phyloP scores from a whole-genome alignment of 2,797 vertebrate species.

The Propithecus deckenii region DNA sequence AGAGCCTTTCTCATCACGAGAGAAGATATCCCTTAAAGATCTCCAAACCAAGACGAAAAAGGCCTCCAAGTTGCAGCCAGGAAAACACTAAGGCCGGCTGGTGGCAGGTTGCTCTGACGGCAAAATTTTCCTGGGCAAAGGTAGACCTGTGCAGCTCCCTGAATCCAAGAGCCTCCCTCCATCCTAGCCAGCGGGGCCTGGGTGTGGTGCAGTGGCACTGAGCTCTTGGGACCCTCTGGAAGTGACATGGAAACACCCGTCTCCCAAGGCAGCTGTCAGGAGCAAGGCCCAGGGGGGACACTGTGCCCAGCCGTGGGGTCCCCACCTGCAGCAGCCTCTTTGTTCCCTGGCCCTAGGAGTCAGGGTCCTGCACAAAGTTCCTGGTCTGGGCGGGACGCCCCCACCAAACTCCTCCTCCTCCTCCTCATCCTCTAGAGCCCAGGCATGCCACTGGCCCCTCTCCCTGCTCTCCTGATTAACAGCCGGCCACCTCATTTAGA shows the following conservation, averaged over 20 bases:
- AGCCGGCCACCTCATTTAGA: slow-evolving; percentile 81
- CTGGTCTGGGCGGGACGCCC: background rate
- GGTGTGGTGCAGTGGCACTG: rapidly evolving
- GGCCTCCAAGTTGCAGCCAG: rapidly evolving
- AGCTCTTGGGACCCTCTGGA: background rate
- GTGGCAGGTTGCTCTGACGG: too few species aligned
- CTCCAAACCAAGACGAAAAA: background rate
- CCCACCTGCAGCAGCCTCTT: background rate
- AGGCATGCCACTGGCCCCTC: background rate
- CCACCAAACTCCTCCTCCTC: background rate
- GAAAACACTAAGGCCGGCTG: background rate
- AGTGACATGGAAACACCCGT: background rate
- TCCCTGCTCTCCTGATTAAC: slow-evolving; percentile 60
- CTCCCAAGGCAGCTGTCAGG: background rate
- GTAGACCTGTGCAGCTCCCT: background rate
- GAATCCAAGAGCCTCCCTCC: background rate
- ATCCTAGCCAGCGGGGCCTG: background rate
- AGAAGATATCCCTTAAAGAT: background rate
- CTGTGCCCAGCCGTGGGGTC: rapidly evolving
- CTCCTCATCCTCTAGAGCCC: background rate
- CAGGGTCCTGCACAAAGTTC: background rate
- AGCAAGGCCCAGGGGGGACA: background rate
- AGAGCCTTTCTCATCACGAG: background rate
- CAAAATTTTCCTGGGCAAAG: background rate
- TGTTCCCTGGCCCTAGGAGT: background rate